Base-by-base conservation (phyloP, 2,797 vertebrate species). In the Bovichtus diacanthus region DNA sequence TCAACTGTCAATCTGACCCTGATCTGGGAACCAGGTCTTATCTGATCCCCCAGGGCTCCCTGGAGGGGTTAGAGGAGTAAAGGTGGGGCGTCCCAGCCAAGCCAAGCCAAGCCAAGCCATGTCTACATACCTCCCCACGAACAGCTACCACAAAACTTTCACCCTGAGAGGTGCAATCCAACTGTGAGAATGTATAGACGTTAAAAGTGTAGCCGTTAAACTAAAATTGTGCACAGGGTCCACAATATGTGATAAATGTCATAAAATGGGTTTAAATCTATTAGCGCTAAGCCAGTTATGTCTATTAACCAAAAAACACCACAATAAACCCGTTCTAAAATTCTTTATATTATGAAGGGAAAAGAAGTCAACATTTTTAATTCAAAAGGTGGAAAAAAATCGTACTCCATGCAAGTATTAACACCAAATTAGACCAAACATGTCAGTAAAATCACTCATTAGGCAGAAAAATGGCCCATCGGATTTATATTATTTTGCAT, bases 1-100 rank as follows among this genome's bases (percentile, higher is more conserved):
- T 91, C 90, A 93, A 88, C 90, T 94, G 94, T 94, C 93, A 93
- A 93, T 95, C 90, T 83, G 78, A 88, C 78, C 84, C 77, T 80
- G 91, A 93, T 95, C 86, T 95, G 95, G 93, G 94, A 95, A 92
- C 83, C 84, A 58, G 3, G 61, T 69, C 88, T 94, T 94, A 95
- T 94, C 95, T 94, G 94, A 95, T 95, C 86, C 83, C 78, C 76
- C 94, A 94, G 79, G 84, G 84, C 71, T 92, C 94, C 94, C 94
- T 59, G 18, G 65, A 69, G 88, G 87, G 80, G 70, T 59, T 21
- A 59, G 70, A 82, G 88, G 80, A 61, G 54, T 74, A 66, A 71
- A 75, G 76, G 58, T 62, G 74, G 85, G 76, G 56, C 59, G 18
- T 75, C 85, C 91, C 83, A 91, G 91, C 89, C 92, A 87, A 94